Evolutionary conservation across 2,888 invertebrate species (phyloP), one percentile per base, ranked within the genome.

Genomic region (Zelleria hepariella): DNA sequence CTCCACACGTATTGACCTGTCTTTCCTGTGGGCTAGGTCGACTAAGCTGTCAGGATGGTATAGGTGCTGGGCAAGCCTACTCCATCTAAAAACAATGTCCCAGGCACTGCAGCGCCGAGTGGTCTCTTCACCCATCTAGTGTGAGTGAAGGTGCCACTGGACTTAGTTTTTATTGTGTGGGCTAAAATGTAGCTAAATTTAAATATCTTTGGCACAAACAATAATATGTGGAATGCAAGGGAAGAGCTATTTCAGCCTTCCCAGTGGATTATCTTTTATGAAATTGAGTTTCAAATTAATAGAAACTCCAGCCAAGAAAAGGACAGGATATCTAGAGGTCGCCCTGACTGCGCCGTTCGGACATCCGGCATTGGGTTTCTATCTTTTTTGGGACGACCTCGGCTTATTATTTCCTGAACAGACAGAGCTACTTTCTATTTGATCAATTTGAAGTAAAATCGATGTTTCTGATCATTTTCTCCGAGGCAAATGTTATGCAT

Each of bases 351-450:
- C 49, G 18, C 49, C 10, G 23, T 51, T 21, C 23, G 51, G 18
- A 49, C 5, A 20, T 82, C 81, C 78, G 80, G 73, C 73, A 69
- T 69, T 68, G 68, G 66, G 10, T 42, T 42, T 42, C 32, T 42
- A 42, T 42, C 10, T 42, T 42, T 69, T 69, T 70, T 72, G 66
- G 66, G 67, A 67, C 62, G 69, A 64, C 74, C 74, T 74, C 67
- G 66, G 51, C 66, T 64, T 67, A 67, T 69, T 58, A 62, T 63
- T 75, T 75, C 73, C 74, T 71, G 67, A 59, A 32, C 48, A 15
- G 10, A n/a, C 18, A 6, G 10, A n/a, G 6, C 18, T 10, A 25
- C 57, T 48, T 57, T 57, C 57, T 57, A 57, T 24, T 48, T 23
- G 6, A 57, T 56, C 42, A 18, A 56, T 32, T 42, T 56, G 20